These are phyloP conservation scores for Ammodytes marinus DNA, from an alignment of 2,113 vertebrate genomes.

Conservation along the genomic window DNA sequence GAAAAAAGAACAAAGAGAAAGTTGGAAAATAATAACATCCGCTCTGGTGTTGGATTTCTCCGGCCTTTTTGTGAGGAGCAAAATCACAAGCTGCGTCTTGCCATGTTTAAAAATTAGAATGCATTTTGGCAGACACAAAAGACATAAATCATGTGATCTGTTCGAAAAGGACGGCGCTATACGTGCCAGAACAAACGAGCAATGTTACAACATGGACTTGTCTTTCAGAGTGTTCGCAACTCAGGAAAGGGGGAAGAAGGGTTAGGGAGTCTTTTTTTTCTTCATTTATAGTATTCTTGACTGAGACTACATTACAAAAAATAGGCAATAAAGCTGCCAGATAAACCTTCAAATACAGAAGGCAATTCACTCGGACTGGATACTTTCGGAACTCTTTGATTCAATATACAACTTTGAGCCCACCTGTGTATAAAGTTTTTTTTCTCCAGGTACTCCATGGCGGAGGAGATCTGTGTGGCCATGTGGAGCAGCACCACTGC, in stretches of 20 bases:
- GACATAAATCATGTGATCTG: conserved; percentile 49
- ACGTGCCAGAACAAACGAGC: conserved; percentile 59
- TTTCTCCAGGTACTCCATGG: conserved; percentile 99
- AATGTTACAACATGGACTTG: conserved; percentile 39
- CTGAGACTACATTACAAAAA: not conserved
- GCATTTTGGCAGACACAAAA: conserved; percentile 35
- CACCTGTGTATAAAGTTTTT: conserved; percentile 99
- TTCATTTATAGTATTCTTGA: not conserved
- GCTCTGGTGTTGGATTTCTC: conserved; percentile 6
- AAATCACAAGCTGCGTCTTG: conserved; percentile 51
- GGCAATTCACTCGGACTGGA: not conserved
- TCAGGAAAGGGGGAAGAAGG: conserved; percentile 1
- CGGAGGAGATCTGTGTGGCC: conserved; percentile 99
- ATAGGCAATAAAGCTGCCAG: not conserved
- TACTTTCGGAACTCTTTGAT: not conserved
- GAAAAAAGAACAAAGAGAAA: not conserved
- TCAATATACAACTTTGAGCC: not conserved
- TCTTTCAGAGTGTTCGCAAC: conserved; percentile 11
- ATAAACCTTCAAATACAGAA: not conserved
- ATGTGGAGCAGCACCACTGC: conserved; percentile 98
- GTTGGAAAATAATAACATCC: conserved; percentile 11
- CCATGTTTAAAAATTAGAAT: conserved; percentile 49
- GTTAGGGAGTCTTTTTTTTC: not conserved
- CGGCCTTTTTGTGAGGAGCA: conserved; percentile 7
- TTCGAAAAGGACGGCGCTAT: conserved; percentile 32